These are phyloP conservation scores for Heliocidaris tuberculata DNA, from an alignment of 35 echinoderm and acorn worm species.

Conservation along the genomic window DNA sequence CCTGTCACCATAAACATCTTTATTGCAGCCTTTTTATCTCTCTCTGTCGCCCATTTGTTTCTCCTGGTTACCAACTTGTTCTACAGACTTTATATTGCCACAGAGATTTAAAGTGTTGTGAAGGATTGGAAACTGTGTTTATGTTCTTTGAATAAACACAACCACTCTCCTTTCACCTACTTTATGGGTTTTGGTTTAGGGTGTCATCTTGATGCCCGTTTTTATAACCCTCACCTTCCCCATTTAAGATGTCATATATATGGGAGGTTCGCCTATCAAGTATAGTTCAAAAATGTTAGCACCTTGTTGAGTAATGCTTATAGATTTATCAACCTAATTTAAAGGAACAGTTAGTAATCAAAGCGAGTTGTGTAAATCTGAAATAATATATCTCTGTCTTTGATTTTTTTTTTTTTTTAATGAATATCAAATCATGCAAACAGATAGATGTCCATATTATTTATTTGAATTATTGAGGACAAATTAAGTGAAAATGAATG, in stretches of 20 bases:
- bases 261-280: constrained; percentile 18
- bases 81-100: not conserved
- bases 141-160: constrained; percentile 51
- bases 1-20: not conserved
- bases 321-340: not conserved
- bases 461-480: too few species aligned
- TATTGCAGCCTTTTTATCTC: not conserved
- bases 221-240: constrained; percentile 41
- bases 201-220: constrained; percentile 31
- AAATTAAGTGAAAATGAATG: too few species aligned
- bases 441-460: too few species aligned
- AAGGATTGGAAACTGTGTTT: constrained; percentile 14
- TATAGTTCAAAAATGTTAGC: constrained; percentile 33
- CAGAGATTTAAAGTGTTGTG: not conserved
- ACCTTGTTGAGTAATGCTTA: constrained; percentile 29
- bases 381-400: not conserved
- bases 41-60: not conserved
- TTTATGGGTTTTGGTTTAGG: constrained; percentile 40
- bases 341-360: not conserved
- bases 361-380: not conserved
- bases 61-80: not conserved
- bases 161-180: constrained; percentile 38
- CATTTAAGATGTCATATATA: constrained; percentile 37
- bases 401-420: too few species aligned
- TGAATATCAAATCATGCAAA: too few species aligned